Conservation (phyloP, 2,888 invertebrate species). For the Cremastinae sp. region DNA sequence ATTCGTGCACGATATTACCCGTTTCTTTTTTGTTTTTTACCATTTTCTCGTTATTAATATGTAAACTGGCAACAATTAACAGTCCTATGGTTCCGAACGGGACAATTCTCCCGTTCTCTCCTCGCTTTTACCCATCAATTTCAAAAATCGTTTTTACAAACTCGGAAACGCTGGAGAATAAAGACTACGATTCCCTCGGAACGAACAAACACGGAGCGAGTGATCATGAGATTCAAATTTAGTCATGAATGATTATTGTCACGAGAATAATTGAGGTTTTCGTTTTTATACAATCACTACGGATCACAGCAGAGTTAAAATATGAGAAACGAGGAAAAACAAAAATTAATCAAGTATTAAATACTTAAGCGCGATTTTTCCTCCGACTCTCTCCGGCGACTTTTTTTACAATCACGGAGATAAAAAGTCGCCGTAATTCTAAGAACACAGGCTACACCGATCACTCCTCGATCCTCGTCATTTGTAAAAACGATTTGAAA, state of each 20-base stretch:
- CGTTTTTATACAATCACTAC: not conserved
- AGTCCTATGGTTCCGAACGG: slow-evolving; percentile 72
- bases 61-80: slow-evolving; percentile 80
- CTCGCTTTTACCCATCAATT: no score
- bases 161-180: no score
- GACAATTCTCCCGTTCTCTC: slow-evolving; percentile 24
- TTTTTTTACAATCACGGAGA: no score
- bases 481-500: slow-evolving; percentile 25
- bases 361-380: no score
- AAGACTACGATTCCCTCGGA: not conserved
- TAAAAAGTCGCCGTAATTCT: slow-evolving; percentile 41
- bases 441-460: slow-evolving; percentile 24
- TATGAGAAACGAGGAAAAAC: slow-evolving; percentile 18
- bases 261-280: not conserved
- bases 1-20: slow-evolving; percentile 69
- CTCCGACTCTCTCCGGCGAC: no score
- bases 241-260: not conserved
- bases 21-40: slow-evolving; percentile 15
- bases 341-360: slow-evolving; percentile 32
- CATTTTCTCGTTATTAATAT: slow-evolving; percentile 65
- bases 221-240: not conserved
- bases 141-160: no score
- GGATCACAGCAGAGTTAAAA: slow-evolving; percentile 15
- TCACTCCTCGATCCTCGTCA: no score
- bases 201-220: not conserved